These are phyloP conservation scores for Nettapus auritus DNA, from an alignment of 2,113 vertebrate genomes.

Conservation along the genomic window DNA sequence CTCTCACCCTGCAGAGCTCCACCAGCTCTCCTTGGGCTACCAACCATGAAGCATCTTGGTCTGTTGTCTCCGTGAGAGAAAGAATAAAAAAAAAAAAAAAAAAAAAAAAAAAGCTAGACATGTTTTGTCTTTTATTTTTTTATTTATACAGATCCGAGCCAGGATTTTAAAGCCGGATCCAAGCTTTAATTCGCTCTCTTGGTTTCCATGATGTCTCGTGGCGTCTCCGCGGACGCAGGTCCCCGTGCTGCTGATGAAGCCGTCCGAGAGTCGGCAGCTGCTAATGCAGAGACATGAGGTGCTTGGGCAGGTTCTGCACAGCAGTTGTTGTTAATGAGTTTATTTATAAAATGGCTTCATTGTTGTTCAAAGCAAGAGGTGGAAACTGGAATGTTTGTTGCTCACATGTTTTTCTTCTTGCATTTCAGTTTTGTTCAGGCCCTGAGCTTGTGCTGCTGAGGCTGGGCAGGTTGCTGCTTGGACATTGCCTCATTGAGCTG, in stretches of 20 bases:
- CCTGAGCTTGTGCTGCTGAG: background rate
- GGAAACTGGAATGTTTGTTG: background rate
- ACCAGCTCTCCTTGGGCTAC: background rate
- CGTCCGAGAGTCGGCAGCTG: background rate
- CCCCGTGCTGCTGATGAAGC: fast-evolving
- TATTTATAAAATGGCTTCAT: fast-evolving
- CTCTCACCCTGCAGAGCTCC: background rate
- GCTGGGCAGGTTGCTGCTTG: background rate
- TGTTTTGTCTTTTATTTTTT: background rate
- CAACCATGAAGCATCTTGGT: no score
- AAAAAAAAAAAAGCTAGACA: background rate
- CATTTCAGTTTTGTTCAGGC: background rate
- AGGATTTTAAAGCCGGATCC: background rate
- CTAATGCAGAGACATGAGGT: background rate
- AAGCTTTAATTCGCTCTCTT: background rate
- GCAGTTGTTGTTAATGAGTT: background rate
- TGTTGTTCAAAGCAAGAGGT: background rate
- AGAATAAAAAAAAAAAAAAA: no score
- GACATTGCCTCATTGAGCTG: background rate
- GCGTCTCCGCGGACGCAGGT: background rate
- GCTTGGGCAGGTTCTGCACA: background rate
- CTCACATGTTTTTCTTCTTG: fast-evolving
- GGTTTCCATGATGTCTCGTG: fast-evolving
- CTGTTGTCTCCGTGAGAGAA: background rate
- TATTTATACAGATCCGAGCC: background rate